Conservation (phyloP, 2,888 invertebrate genomes). For the Parnassius glacialis region DNA sequence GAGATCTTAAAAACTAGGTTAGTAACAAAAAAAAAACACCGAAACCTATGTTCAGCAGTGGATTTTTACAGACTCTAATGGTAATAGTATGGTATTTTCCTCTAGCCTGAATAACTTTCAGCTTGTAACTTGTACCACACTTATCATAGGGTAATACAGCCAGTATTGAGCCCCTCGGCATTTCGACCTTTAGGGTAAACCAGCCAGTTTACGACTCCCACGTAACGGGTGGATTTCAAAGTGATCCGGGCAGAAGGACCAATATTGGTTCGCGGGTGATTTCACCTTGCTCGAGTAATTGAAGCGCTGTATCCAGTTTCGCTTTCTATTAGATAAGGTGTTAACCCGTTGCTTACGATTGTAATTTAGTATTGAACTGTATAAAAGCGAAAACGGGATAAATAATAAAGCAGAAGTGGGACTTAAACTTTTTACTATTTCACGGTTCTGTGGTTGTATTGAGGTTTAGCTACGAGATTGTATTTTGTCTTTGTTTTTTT, state of each 20-base stretch:
- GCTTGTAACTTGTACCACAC: constrained; percentile 15
- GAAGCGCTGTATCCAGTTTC: constrained; percentile 36
- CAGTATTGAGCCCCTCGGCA: constrained; percentile 31
- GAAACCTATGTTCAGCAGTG: no score
- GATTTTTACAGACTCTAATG: no score
- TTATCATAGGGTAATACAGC: constrained; percentile 35
- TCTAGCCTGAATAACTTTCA: neutral
- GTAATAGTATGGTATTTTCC: no score
- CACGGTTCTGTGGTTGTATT: no score
- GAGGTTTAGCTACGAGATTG: no score
- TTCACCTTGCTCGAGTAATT: constrained; percentile 36
- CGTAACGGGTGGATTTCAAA: constrained; percentile 33
- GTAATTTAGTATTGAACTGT: constrained; percentile 18
- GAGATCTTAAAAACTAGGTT: no score
- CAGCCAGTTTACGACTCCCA: constrained; percentile 45
- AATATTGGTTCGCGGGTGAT: constrained; percentile 37
- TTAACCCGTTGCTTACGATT: constrained; percentile 15
- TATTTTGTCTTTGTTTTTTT: no score
- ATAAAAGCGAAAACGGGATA: neutral
- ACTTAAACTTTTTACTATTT: no score
- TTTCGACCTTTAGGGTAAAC: constrained; percentile 42
- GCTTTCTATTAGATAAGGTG: constrained; percentile 28
- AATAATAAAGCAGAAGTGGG: neutral
- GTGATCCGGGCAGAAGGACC: constrained; percentile 32
- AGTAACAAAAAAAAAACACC: no score